Evolutionary conservation across 2,888 invertebrate species (phyloP).

Genomic region (Sisyra nigra): DNA sequence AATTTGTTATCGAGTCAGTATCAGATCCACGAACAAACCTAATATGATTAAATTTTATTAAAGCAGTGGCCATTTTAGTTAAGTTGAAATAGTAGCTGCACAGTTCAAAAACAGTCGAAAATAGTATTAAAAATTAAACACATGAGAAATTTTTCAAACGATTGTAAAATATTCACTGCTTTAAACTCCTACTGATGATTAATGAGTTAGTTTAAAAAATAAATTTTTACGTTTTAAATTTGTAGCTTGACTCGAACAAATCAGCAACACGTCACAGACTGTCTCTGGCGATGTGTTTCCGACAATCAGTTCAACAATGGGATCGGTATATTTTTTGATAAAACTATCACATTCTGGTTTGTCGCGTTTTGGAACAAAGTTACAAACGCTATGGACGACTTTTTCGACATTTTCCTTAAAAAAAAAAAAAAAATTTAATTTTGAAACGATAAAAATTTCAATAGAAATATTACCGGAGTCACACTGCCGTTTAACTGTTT

Average conservation of each 20-base stretch:
- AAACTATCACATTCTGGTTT: not conserved
- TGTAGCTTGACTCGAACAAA: not conserved
- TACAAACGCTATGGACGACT: not conserved
- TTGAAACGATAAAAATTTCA: too few relatives aligned
- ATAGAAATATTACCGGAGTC: constrained; percentile 30
- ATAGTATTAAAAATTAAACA: too few relatives aligned
- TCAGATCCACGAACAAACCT: too few relatives aligned
- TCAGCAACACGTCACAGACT: not conserved
- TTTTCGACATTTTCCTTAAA: constrained; percentile 3
- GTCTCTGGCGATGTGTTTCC: not conserved
- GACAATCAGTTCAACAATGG: not conserved
- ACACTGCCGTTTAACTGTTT: constrained; percentile 52
- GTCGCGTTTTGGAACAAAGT: too few relatives aligned
- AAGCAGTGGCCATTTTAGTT: too few relatives aligned
- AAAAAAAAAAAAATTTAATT: constrained; percentile 6
- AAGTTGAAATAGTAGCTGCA: too few relatives aligned
- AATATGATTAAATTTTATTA: too few relatives aligned
- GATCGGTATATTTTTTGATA: not conserved
- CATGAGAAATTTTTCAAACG: too few relatives aligned
- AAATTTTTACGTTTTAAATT: constrained; percentile 3
- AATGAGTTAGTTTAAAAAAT: not conserved
- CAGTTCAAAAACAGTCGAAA: too few relatives aligned
- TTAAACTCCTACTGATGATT: too few relatives aligned
- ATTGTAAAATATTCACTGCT: too few relatives aligned
- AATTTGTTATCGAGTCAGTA: too few relatives aligned